Conservation (phyloP, 1,140 invertebrate genomes). For the Rhyzopertha dominica region DNA sequence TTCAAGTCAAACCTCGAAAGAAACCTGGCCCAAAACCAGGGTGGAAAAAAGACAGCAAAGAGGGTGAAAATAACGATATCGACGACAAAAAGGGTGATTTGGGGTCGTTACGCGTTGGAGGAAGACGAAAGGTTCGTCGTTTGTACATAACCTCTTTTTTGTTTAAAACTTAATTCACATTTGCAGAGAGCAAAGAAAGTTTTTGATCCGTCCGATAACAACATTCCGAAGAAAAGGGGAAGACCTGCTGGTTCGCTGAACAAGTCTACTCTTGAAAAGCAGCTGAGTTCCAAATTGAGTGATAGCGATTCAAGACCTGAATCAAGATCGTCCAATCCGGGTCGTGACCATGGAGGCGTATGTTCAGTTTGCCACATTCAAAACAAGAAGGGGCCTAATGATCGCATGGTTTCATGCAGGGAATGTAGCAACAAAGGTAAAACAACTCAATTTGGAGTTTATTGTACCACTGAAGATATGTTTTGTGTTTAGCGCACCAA, state of each 20-base stretch:
- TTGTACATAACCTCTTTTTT: background rate
- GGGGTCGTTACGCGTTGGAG: slow-evolving; percentile 6
- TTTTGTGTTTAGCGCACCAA: slow-evolving; percentile 54
- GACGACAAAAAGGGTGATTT: slow-evolving; percentile 23
- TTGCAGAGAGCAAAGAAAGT: slow-evolving; percentile 61
- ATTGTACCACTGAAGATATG: background rate
- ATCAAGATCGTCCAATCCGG: slow-evolving; percentile 44
- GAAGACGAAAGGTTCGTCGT: slow-evolving; percentile 7
- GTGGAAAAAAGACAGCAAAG: slow-evolving; percentile 14
- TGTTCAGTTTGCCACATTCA: slow-evolving; percentile 55
- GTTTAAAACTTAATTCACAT: slow-evolving; percentile 7
- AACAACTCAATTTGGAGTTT: slow-evolving; percentile 6
- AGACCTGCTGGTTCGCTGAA: slow-evolving; percentile 56
- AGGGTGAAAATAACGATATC: slow-evolving; percentile 20
- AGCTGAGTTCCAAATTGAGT: slow-evolving; percentile 23
- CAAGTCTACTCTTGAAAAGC: slow-evolving; percentile 52
- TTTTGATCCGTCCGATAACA: slow-evolving; percentile 73
- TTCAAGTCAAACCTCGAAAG: slow-evolving; percentile 16
- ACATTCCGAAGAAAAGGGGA: slow-evolving; percentile 62
- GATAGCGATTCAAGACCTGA: slow-evolving; percentile 40
- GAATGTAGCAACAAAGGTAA: slow-evolving; percentile 77
- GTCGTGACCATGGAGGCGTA: slow-evolving; percentile 51
- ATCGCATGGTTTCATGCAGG: slow-evolving; percentile 67
- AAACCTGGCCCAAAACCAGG: slow-evolving; percentile 18
- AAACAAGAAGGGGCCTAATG: slow-evolving; percentile 54